Base-by-base conservation (phyloP, 2,113 vertebrate genomes). In the Brienomyrus brachyistius region DNA sequence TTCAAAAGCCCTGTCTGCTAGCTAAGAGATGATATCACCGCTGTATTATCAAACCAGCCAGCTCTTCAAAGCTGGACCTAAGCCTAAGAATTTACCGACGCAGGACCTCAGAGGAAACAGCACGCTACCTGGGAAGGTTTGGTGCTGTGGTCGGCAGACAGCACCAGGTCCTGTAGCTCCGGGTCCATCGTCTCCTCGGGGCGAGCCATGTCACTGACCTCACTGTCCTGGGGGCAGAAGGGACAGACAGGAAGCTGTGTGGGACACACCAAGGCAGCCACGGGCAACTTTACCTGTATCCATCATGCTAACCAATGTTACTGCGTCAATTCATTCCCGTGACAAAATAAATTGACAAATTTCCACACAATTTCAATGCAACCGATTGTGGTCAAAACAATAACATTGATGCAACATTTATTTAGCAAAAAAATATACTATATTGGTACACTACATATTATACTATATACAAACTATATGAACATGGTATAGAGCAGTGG, bases 141-240 rank as follows among this genome's bases (percentile, higher is more conserved):
- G 45, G 93, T 92, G 88, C 94, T 95, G 88, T 94, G 95, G 89
- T 96, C 96, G 2, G 90, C 91, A 4, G 96, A 96, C 13, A 94
- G 91, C 9, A 86, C 88, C 0, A 87, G 92, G 91, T 93, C 94
- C 92, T 94, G 95, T 54, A 95, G 89, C 91, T 95, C 95, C 77
- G 94, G 95, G 82, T 93, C 96, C 5, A 96, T 93, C 86, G 80
- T 94, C 91, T 91, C 96, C 90, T 96, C 96, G 47, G 92, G 31
- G 0, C 11, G 47, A 52, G 91, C 91, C 80, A 90, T 93, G 59
- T 90, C 95, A 31, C 94, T 96, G 85, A 74, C 91, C 83, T 94
- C 95, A 56, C 92, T 95, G 90, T 95, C 95, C 96, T 97, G 0
- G 0, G 13, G 17, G 85, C 51, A 21, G 15, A 54, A 56, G 43